Conservation (phyloP, 2,797 vertebrate genomes). For the Tamandua tetradactyla region DNA sequence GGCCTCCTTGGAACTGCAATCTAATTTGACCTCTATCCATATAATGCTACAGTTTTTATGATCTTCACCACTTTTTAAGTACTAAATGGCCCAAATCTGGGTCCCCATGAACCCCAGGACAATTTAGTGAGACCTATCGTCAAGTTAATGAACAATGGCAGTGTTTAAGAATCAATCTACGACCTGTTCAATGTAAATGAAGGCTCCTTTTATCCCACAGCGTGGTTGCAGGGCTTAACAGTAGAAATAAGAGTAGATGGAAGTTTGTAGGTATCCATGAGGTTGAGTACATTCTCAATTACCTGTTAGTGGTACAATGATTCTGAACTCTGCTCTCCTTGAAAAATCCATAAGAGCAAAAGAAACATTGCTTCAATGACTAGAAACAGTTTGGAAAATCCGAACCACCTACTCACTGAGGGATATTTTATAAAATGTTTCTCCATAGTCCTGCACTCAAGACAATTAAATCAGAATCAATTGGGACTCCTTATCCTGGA, state of each 20-base stretch:
- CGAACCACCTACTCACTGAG: not conserved
- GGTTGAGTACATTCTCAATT: not conserved
- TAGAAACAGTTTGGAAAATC: not conserved
- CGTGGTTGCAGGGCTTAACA: not conserved
- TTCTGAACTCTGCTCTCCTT: not conserved
- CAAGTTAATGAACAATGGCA: not conserved
- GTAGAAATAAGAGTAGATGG: not conserved
- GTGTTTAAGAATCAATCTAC: not conserved
- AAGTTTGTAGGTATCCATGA: not conserved
- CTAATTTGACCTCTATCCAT: not conserved
- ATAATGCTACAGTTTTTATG: not conserved
- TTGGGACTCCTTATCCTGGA: not conserved
- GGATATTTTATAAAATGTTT: not conserved
- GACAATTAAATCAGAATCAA: constrained; percentile 14
- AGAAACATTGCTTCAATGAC: not conserved
- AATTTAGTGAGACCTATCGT: not conserved
- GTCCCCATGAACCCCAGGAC: not conserved
- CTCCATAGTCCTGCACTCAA: not conserved
- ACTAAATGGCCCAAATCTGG: not conserved
- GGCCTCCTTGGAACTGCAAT: not conserved
- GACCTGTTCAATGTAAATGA: not conserved
- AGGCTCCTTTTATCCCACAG: not conserved
- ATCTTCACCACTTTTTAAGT: not conserved
- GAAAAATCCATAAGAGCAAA: not conserved
- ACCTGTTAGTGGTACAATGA: not conserved